Base-by-base conservation (phyloP, 2,797 vertebrate genomes). In the Microctenopoma lineatum region DNA sequence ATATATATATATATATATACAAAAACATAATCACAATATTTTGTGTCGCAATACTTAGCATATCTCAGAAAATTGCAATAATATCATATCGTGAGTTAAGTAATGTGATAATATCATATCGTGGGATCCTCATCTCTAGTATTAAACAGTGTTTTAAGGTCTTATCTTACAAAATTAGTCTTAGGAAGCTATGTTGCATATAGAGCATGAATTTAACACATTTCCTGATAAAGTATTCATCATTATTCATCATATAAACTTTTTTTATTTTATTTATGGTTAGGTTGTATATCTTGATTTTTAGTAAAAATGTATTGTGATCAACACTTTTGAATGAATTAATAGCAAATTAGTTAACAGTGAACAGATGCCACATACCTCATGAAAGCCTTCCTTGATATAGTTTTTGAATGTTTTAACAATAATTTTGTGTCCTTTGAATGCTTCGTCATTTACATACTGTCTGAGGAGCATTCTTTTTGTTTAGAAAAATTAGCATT, bases 401-500 rank as follows among this genome's bases (percentile, higher is more conserved):
- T 45, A 44, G 6, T 46, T 51, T 66, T 55, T 66, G 7, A 56
- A 57, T 66, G 38, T 55, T 66, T 38, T 42, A 77, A 67, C 15
- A 58, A 65, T 12, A 10, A 14, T 27, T 73, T 51, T 64, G 34
- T 59, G 41, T 57, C 47, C 16, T 9, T 66, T 6, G 2, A 57
- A 36, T 61, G 55, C 53, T 59, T 34, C 66, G 70, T 80, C 57
- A 64, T 48, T 48, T 11, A 18, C 39, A 50, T 25, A 13, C 27
- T 42, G 34, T 41, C 42, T 27, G 10, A 9, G 71, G 64, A 54
- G 26, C 13, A 15, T 41, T 12, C 18, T 25, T 64, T n/a, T 65
- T 62, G 15, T 36, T 51, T 21, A 42, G 50, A 66, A 60, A 50
- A 47, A 66, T 55, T 50, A 56, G 59, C 56, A 66, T 65, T 79